Base-by-base conservation (phyloP, 2,797 vertebrate genomes). In the Diceros bicornis region DNA sequence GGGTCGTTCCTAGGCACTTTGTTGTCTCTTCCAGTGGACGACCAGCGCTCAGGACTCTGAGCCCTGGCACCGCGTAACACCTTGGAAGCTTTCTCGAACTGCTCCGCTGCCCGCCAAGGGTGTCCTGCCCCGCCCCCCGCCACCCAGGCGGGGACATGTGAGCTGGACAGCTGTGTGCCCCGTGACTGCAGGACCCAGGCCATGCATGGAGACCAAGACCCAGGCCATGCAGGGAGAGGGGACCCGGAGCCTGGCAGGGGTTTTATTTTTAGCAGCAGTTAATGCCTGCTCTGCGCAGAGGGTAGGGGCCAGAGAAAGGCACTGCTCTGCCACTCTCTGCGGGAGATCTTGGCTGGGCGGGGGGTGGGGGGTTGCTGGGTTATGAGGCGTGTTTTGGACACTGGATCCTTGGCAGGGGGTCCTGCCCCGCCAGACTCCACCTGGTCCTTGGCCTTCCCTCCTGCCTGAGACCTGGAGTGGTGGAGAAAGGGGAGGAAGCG, bases 101-200 rank as follows among this genome's bases (percentile, higher is more conserved):
- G 12, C 14, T n/a, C 44, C 0, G 3, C 34, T 47, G 50, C 75
- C 62, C 1, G 0, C 7, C 16, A 0, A 0, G 47, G 50, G 20
- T 47, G 16, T 14, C 27, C 8, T 9, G 72, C 27, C 10, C 41
- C 41, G 0, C 41, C 37, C 2, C 3, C n/a, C n/a, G n/a, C n/a
- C 17, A 68, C 2, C 27, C 0, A 0, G 21, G 2, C 47, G 25
- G 52, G 47, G 68, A 1, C 50, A 9, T 2, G 75, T 12, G 34
- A 55, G 55, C 52, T 14, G n/a, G 20, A 50, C 7, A 37, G 41
- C 89, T 29, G 5, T 6, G 23, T 72, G 66, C 55, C n/a, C 34
- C 0, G 6, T 21, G 37, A 79, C 10, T 4, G 1, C 66, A 27
- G 23, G 21, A 41, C 95, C n/a, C 69, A 41, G 20, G 9, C 50